Conservation (phyloP, 1,140 invertebrate genomes). For the Drosophila willistoni region DNA sequence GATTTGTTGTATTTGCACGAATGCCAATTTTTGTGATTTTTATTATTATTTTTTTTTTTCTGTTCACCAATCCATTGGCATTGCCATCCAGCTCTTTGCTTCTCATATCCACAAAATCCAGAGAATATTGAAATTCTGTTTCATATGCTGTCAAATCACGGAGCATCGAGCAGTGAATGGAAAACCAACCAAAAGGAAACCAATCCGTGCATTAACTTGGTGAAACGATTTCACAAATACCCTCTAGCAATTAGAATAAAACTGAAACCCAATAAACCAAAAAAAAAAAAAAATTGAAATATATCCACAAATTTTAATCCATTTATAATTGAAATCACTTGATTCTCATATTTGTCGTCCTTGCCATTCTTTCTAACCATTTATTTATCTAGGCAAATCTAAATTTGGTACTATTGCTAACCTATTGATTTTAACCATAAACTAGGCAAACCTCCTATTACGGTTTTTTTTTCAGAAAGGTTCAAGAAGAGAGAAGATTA, state of each 20-base stretch:
- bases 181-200: slow-evolving; percentile 17
- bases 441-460: too few species aligned
- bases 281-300: neutral
- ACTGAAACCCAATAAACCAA: neutral
- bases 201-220: slow-evolving; percentile 5
- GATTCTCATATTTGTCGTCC: too few species aligned
- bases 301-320: too few species aligned
- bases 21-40: slow-evolving; percentile 33
- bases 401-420: too few species aligned
- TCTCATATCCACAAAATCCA: slow-evolving; percentile 8
- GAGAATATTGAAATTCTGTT: slow-evolving; percentile 17
- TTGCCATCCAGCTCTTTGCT: too few species aligned
- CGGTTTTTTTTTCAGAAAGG: too few species aligned
- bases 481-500: too few species aligned
- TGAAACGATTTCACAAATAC: slow-evolving; percentile 2
- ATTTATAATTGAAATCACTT: too few species aligned
- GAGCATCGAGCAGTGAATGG: slow-evolving; percentile 6
- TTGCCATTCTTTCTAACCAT: too few species aligned
- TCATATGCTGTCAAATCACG: slow-evolving; percentile 11
- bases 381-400: too few species aligned
- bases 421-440: too few species aligned
- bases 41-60: neutral
- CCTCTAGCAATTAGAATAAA: neutral
- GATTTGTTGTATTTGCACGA: slow-evolving; percentile 60
- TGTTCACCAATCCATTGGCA: neutral